These are phyloP conservation scores for Paracanthobrama guichenoti DNA, from an alignment of 2,113 vertebrate species.

Conservation along the genomic window DNA sequence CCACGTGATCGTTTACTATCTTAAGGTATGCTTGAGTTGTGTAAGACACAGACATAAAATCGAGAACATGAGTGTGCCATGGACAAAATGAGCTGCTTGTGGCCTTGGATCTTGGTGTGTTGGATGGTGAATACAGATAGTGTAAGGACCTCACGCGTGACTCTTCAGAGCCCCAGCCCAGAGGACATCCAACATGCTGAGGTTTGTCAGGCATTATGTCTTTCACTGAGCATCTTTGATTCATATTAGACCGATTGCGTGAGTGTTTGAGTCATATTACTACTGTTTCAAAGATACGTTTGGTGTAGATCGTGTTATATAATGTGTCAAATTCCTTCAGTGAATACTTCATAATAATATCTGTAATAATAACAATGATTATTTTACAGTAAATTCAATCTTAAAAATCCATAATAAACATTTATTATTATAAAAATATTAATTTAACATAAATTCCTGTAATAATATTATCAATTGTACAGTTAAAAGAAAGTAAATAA, in stretches of 20 bases:
- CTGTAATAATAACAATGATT: too few relatives aligned
- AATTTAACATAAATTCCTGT: too few relatives aligned
- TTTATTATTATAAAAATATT: too few relatives aligned
- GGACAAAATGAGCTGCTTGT: conserved; percentile 63
- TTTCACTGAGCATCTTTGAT: neutral
- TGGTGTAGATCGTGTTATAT: too few relatives aligned
- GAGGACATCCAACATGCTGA: conserved; percentile 66
- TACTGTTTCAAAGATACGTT: too few relatives aligned
- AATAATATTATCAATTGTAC: too few relatives aligned
- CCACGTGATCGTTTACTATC: conserved; percentile 50
- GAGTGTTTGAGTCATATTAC: neutral
- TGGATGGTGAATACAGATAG: conserved; percentile 55
- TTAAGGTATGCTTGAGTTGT: conserved; percentile 55
- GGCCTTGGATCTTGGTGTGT: conserved; percentile 58
- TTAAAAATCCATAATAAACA: too few relatives aligned
- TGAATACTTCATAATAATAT: too few relatives aligned
- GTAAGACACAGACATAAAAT: conserved; percentile 56
- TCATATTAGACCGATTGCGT: neutral
- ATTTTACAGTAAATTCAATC: too few relatives aligned
- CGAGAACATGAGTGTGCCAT: conserved; percentile 30
- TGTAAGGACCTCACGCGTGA: conserved; percentile 57
- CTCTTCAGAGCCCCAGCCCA: conserved; percentile 40
- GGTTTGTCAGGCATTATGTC: conserved; percentile 59
- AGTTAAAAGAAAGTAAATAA: too few relatives aligned
- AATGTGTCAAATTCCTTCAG: too few relatives aligned